phyloP scores from a whole-genome alignment of 1,140 invertebrate genomes.

The Acromyrmex charruanus region DNA sequence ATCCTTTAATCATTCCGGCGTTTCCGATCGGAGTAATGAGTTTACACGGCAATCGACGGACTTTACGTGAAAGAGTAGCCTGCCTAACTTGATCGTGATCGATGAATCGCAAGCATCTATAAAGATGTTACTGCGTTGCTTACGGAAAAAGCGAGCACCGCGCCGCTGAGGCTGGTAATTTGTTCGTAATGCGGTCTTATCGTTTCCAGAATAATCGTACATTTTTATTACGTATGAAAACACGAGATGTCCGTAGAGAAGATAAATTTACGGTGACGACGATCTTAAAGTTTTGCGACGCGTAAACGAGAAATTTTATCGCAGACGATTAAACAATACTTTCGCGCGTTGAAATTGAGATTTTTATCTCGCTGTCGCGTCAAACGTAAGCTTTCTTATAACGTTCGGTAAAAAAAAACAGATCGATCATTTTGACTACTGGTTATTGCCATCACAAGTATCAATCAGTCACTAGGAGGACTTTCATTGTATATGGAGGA shows the following conservation, averaged over 20 bases:
- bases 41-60: constrained; percentile 67
- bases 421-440: constrained; percentile 72
- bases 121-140: constrained; percentile 45
- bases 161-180: constrained; percentile 13
- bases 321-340: constrained; percentile 13
- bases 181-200: constrained; percentile 14
- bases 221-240: constrained; percentile 17
- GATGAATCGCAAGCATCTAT: constrained; percentile 57
- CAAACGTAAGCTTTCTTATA: constrained; percentile 51
- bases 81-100: constrained; percentile 70
- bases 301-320: constrained; percentile 1
- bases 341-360: constrained; percentile 42
- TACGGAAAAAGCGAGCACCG: neutral
- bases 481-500: constrained; percentile 66
- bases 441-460: constrained; percentile 61
- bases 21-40: constrained; percentile 67
- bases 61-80: constrained; percentile 41
- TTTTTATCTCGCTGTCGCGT: constrained; percentile 4
- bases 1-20: constrained; percentile 69
- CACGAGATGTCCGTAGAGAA: neutral
- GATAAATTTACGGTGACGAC: neutral
- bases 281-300: neutral
- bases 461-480: constrained; percentile 70
- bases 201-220: neutral
- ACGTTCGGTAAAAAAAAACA: constrained; percentile 49